Conservation (phyloP, 2,797 vertebrate species). For the Acanthopagrus latus region DNA sequence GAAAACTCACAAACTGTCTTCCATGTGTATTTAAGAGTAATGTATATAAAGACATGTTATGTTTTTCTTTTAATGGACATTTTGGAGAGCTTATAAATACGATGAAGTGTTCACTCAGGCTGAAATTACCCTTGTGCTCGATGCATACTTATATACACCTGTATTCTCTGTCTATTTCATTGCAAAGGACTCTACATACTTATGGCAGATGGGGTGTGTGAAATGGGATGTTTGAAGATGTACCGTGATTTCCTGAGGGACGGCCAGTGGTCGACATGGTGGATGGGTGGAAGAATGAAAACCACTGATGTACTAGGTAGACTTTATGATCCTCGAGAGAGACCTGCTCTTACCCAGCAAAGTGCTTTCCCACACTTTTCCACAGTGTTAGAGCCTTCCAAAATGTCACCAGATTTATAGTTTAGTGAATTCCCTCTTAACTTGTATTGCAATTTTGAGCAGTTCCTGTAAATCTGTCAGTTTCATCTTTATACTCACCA, state of each 20-base stretch:
- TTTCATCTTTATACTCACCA: conserved; percentile 39
- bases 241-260: conserved; percentile 44
- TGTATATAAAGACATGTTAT: background rate
- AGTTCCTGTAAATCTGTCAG: conserved; percentile 40
- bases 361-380: conserved; percentile 24
- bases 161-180: conserved; percentile 1
- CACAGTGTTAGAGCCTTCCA: conserved; percentile 14
- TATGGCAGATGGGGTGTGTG: conserved; percentile 11
- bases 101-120: background rate
- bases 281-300: conserved; percentile 36
- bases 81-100: conserved; percentile 11
- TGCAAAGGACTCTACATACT: conserved; percentile 28
- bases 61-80: background rate
- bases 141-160: conserved; percentile 17
- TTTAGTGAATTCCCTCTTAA: conserved; percentile 37
- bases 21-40: background rate
- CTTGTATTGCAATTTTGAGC: conserved; percentile 33
- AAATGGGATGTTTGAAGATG: conserved; percentile 51
- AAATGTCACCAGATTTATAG: conserved; percentile 40
- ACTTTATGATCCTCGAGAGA: conserved; percentile 45
- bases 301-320: conserved; percentile 29
- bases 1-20: background rate
- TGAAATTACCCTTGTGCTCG: conserved; percentile 13
- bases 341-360: conserved; percentile 19
- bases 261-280: conserved; percentile 19